phyloP scores from a whole-genome alignment of 1,140 invertebrate genomes.

The Macrostomum lignano region DNA sequence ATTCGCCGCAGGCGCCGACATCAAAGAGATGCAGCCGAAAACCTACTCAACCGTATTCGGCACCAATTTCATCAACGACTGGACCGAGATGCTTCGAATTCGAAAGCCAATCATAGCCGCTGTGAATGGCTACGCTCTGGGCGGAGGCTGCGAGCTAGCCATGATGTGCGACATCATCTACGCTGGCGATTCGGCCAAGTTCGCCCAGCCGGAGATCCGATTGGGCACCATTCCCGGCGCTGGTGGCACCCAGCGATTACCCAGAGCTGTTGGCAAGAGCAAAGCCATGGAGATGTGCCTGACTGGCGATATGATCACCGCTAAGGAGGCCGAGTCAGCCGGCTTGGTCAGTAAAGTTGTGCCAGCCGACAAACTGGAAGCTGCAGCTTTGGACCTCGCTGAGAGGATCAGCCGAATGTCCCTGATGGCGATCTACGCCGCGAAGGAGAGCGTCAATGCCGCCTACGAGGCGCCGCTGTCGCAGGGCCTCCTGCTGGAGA shows the following conservation, averaged over 20 bases:
- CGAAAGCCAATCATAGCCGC: constrained; percentile 85
- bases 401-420: constrained; percentile 78
- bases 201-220: constrained; percentile 84
- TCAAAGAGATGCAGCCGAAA: constrained; percentile 71
- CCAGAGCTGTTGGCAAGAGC: constrained; percentile 67
- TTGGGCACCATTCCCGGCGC: constrained; percentile 88
- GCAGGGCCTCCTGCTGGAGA: constrained; percentile 52
- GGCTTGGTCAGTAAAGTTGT: constrained; percentile 66
- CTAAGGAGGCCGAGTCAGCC: constrained; percentile 12
- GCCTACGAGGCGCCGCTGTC: constrained; percentile 35
- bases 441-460: constrained; percentile 72
- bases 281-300: constrained; percentile 73
- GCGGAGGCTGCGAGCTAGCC: constrained; percentile 82
- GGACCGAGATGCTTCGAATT: constrained; percentile 43
- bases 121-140: constrained; percentile 82
- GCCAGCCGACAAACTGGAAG: constrained; percentile 54
- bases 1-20: constrained; percentile 79
- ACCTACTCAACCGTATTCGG: constrained; percentile 42
- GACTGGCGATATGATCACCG: constrained; percentile 1
- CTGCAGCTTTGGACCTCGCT: constrained; percentile 51
- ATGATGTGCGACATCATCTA: constrained; percentile 99
- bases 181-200: constrained; percentile 81
- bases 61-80: constrained; percentile 44
- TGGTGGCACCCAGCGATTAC: constrained; percentile 75
- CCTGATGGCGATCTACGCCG: constrained; percentile 49